Conservation (phyloP, 2,113 vertebrate species). For the Sceloporus undulatus region DNA sequence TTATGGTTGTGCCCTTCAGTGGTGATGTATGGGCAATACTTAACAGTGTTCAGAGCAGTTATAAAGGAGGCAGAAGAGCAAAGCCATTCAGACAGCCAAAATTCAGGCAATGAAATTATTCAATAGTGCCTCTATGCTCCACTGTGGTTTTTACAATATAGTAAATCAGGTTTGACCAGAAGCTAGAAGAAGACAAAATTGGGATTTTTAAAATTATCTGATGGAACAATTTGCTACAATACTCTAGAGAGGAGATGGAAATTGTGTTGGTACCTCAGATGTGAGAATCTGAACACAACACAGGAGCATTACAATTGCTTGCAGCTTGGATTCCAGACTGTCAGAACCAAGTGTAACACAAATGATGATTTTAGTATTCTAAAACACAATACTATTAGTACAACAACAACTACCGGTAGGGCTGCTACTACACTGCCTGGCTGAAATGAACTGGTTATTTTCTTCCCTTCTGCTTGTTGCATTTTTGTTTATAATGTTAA, state of each 20-base stretch:
- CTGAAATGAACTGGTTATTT: no score
- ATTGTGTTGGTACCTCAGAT: not conserved
- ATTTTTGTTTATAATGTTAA: no score
- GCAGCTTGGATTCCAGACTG: conserved; percentile 52
- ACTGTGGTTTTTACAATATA: conserved; percentile 54
- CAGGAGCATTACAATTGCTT: not conserved
- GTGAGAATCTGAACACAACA: not conserved
- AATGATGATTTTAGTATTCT: not conserved
- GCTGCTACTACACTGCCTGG: no score
- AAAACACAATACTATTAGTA: not conserved
- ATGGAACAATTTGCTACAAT: conserved; percentile 44
- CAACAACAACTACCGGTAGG: no score
- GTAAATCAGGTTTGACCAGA: conserved; percentile 65
- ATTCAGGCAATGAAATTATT: conserved; percentile 65
- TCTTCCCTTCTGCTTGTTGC: no score
- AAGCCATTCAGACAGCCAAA: conserved; percentile 51
- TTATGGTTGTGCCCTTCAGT: conserved; percentile 34
- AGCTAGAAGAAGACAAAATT: conserved; percentile 62
- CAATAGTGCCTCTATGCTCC: conserved; percentile 53
- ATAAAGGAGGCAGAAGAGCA: conserved; percentile 48
- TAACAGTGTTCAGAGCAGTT: conserved; percentile 45
- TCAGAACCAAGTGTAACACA: conserved; percentile 29
- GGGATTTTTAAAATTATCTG: conserved; percentile 64
- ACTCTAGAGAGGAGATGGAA: not conserved
- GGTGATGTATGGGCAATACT: conserved; percentile 37